Evolutionary conservation across 1,140 invertebrate species (phyloP).

Genomic region (Trichonephila inaurata): DNA sequence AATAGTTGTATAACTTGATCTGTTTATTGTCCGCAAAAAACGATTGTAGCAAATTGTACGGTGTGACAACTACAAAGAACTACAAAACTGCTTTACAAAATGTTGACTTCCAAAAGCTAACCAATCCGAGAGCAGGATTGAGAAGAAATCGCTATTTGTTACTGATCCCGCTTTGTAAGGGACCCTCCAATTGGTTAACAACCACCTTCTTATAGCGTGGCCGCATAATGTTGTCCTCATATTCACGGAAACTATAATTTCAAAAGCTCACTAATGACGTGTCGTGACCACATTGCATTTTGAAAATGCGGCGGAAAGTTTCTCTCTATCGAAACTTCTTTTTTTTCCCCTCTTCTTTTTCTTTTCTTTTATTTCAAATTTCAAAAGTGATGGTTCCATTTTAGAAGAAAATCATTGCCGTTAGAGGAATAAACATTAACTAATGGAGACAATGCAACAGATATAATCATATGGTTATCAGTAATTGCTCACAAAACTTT

Average conservation of each 20-base stretch:
- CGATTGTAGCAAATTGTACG: too few species aligned
- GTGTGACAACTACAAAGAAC: background rate
- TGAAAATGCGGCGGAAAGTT: background rate
- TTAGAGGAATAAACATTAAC: constrained; percentile 67
- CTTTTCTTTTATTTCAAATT: constrained; percentile 47
- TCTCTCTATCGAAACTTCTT: constrained; percentile 5
- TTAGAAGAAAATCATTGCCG: constrained; percentile 26
- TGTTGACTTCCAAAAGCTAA: background rate
- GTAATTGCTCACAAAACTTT: constrained; percentile 60
- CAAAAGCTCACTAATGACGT: constrained; percentile 51
- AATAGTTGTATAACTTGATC: too few species aligned
- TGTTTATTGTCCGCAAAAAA: too few species aligned
- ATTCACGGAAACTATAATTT: constrained; percentile 57
- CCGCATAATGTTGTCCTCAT: constrained; percentile 59
- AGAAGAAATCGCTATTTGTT: constrained; percentile 45
- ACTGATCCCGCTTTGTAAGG: constrained; percentile 29
- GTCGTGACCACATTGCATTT: constrained; percentile 64
- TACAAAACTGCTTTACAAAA: background rate
- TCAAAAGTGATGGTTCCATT: constrained; percentile 65
- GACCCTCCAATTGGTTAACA: constrained; percentile 55
- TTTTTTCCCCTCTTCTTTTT: background rate
- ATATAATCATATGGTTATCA: constrained; percentile 63
- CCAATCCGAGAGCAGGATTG: background rate
- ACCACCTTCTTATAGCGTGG: constrained; percentile 33
- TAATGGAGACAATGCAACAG: constrained; percentile 72